These are phyloP conservation scores for Microcebus jonahi DNA, from an alignment of 2,113 vertebrate genomes.

Conservation along the genomic window DNA sequence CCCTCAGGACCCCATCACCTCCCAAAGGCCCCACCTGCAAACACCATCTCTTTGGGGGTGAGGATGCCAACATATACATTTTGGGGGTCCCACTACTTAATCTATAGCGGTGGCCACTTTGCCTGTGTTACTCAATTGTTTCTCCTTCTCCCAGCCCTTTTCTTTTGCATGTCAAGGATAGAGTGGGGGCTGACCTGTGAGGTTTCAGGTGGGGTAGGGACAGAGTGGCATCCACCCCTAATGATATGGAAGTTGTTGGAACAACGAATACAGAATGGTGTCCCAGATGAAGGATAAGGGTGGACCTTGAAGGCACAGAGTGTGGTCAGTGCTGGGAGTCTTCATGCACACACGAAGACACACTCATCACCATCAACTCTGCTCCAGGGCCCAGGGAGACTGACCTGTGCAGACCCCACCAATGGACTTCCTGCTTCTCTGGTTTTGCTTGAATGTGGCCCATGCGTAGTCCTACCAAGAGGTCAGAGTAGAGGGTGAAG, in stretches of 20 bases:
- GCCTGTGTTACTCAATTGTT: not conserved
- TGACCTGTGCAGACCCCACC: too few species aligned
- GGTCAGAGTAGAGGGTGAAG: not conserved
- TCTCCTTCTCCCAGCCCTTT: not conserved
- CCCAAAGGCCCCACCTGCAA: not conserved
- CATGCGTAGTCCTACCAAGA: not conserved
- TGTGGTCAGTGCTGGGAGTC: rapidly evolving
- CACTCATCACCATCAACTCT: rapidly evolving
- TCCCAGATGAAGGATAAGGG: not conserved
- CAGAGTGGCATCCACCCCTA: not conserved
- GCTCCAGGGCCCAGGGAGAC: not conserved
- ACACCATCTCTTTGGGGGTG: not conserved
- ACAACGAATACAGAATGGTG: not conserved
- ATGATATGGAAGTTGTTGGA: not conserved
- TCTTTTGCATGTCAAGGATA: not conserved
- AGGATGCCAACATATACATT: not conserved
- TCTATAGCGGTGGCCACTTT: not conserved
- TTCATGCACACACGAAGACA: not conserved
- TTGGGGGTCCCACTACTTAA: not conserved
- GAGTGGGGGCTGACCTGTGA: not conserved
- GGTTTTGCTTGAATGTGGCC: not conserved
- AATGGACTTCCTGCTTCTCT: rapidly evolving
- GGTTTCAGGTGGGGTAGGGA: rapidly evolving
- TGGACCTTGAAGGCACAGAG: rapidly evolving
- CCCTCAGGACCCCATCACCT: not conserved